phyloP scores from a whole-genome alignment of 1,140 invertebrate genomes.

The Agrilus planipennis region DNA sequence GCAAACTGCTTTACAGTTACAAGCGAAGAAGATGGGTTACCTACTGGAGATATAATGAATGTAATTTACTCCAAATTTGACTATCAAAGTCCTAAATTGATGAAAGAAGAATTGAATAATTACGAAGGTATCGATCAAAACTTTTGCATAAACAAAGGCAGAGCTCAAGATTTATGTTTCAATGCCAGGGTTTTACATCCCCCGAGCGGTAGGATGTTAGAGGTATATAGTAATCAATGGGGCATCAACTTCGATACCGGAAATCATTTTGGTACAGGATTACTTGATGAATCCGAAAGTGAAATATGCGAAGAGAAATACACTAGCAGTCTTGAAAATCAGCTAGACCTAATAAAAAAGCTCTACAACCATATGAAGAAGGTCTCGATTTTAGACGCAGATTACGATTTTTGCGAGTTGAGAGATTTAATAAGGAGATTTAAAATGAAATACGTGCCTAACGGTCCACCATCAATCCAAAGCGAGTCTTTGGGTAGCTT shows the following conservation, averaged over 20 bases:
- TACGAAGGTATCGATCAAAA: constrained; percentile 55
- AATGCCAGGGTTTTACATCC: constrained; percentile 36
- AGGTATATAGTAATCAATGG: constrained; percentile 56
- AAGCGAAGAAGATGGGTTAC: constrained; percentile 42
- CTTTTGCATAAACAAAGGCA: constrained; percentile 42
- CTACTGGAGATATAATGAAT: constrained; percentile 49
- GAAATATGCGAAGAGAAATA: too few relatives aligned
- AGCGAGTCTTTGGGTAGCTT: too few relatives aligned
- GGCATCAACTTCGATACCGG: constrained; percentile 65
- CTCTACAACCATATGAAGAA: too few relatives aligned
- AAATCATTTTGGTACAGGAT: constrained; percentile 49
- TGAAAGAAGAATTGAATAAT: constrained; percentile 35
- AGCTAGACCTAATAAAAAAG: too few relatives aligned
- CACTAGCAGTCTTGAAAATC: too few relatives aligned
- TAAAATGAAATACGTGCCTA: too few relatives aligned
- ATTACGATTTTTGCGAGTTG: too few relatives aligned
- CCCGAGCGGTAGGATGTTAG: constrained; percentile 44
- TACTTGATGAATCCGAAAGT: too few relatives aligned
- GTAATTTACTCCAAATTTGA: constrained; percentile 49
- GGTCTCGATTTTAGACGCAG: too few relatives aligned
- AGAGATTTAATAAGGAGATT: too few relatives aligned
- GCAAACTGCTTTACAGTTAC: constrained; percentile 55
- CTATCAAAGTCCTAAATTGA: constrained; percentile 37
- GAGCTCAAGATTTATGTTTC: constrained; percentile 23
- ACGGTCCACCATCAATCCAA: too few relatives aligned